Evolutionary conservation across 1,140 invertebrate species (phyloP), one percentile per base, ranked within the genome.

Genomic region (Galleria mellonella): DNA sequence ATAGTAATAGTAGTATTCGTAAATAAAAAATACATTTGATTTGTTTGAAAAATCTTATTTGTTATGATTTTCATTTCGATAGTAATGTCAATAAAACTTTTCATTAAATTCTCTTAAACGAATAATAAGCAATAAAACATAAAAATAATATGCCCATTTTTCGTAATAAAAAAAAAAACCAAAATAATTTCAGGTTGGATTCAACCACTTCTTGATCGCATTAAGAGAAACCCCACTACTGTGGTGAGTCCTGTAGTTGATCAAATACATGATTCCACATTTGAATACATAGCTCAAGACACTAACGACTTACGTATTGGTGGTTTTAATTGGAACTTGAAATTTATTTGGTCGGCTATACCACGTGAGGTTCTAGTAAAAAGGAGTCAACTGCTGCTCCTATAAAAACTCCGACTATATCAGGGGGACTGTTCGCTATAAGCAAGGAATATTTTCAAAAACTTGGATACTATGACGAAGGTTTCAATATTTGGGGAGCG

Each of bases 381-480:
- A 33, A 32, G 55, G 17, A 47, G 27, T 4, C 32, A 48, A 8
- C 17, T 17, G 28, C 50, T 10, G 51, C 48, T 46, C 51, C 56
- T 12, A 42, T 63, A 6, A 40, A 42, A 13, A 62, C 63, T 0
- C 97, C 97, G 6, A 94, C 95, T 0, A 98, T 99, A 92, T 95
- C 96, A 10, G 97, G 97, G 1, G 96, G 96, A 0, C 82, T 98
- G 6, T 98, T 98, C 82, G 91, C 94, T 0, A 95, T 98, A 55
- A 90, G 95, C 51, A 90, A 89, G 49, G 86, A 93, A 17, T 97
- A 94, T 66, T 98, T 98, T 63, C 94, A 92, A 58, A 91, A 94
- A 58, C 84, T 98, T 30, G 97, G 97, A 0, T 87, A 92, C 7
- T 98, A 98, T 71, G 96, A 98, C 72, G 89, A 91, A 14, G 87